Evolutionary conservation across 2,113 vertebrate species (phyloP), one percentile per base, ranked within the genome.

Genomic region (Xyrauchen texanus): DNA sequence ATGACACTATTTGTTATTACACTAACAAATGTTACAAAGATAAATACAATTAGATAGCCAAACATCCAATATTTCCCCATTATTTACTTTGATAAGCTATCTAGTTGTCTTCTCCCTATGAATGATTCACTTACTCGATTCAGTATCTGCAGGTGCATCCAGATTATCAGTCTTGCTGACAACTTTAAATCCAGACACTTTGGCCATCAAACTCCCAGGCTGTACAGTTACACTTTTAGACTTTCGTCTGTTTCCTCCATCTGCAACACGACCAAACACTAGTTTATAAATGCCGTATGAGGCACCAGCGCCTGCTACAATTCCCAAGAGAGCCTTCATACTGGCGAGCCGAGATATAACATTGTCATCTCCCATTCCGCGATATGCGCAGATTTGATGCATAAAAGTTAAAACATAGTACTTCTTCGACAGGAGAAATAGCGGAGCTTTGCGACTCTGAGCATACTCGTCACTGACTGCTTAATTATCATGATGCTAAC

Each of bases 201-300:
- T 93, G 34, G 89, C 87, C 68, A 92, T 49, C 7, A 90, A 85
- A 11, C 83, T 85, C 5, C 86, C 87, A 11, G 87, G 89, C 61
- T 90, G 86, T 0, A 65, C 79, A 6, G 66, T 3, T 6, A 61
- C 44, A 65, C 76, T 71, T 57, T 90, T 87, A 12, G 58, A 13
- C 5, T 80, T 80, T 52, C 63, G 86, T 80, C 87, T 92, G 53
- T 85, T 83, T 63, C 74, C 91, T 72, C 88, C 84, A 51, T 81
- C 75, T 13, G 80, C 87, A 68, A 77, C 84, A 58, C 87, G 87
- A 15, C 79, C 84, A 55, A 86, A 88, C 13, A 93, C 60, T 66
- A 94, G 88, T 84, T 90, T 90, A 83, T 96, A 96, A 16, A 95
- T 60, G 3, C 91, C 94, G 46, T 95, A 96, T 2, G 94, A 94